A percentile compares a stretch with the other conserved stretches of the same genome.
These are phyloP conservation scores for Agelastica alni DNA, from an alignment of 2,888 invertebrate genomes.

Conservation along the genomic window DNA sequence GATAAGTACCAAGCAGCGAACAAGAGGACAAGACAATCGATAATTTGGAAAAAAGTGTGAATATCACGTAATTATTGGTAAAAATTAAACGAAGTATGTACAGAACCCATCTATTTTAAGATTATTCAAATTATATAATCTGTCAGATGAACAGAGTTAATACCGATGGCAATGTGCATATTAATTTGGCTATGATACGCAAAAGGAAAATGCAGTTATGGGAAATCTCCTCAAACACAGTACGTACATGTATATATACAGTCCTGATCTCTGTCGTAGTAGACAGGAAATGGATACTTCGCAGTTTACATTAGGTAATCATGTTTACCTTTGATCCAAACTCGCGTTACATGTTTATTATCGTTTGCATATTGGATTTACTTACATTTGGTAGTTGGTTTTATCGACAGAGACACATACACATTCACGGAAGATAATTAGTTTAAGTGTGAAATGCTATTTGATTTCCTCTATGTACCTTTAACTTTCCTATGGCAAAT, in stretches of 20 bases:
- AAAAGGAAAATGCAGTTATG: slow-evolving; percentile 9
- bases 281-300: slow-evolving; percentile 26
- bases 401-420: slow-evolving; percentile 11
- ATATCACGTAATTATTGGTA: too few species aligned
- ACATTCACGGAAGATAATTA: slow-evolving; percentile 9
- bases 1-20: too few species aligned
- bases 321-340: slow-evolving; percentile 32
- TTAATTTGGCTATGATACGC: too few species aligned
- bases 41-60: too few species aligned
- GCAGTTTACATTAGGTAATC: slow-evolving; percentile 31
- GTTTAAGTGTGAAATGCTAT: slow-evolving; percentile 16
- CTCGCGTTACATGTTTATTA: slow-evolving; percentile 32
- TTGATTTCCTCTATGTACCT: too few species aligned
- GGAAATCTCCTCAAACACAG: not conserved
- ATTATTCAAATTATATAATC: too few species aligned
- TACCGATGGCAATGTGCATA: not conserved
- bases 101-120: too few species aligned
- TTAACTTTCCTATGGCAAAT: too few species aligned
- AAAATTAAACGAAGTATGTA: too few species aligned
- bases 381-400: slow-evolving; percentile 22
- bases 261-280: slow-evolving; percentile 1
- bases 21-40: too few species aligned
- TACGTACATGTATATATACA: slow-evolving; percentile 1
- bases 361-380: slow-evolving; percentile 28
- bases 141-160: not conserved